A percentile compares a stretch with the other conserved stretches of the same genome.
Evolutionary conservation across 2,888 invertebrate genomes (phyloP).

Genomic region (Epirrhoe alternata): DNA sequence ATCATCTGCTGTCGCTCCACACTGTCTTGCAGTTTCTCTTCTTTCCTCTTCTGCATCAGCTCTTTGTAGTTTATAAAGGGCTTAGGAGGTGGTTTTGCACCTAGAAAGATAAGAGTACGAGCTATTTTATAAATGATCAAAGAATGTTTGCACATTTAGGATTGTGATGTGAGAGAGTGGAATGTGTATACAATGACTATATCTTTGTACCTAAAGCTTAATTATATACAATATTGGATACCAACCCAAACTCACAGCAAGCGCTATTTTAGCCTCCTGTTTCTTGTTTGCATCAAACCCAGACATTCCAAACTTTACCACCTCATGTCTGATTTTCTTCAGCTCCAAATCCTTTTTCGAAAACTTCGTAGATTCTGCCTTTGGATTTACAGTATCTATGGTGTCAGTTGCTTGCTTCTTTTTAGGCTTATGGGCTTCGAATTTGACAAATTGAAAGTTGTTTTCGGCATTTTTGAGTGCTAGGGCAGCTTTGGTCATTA

Average conservation of each 20-base stretch:
- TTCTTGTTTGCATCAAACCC: slow-evolving; percentile 90
- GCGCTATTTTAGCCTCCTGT: slow-evolving; percentile 90
- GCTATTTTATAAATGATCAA: slow-evolving; percentile 10
- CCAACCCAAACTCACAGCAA: slow-evolving; percentile 91
- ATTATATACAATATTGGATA: not conserved
- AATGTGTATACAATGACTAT: not conserved
- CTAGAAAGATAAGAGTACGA: slow-evolving; percentile 68
- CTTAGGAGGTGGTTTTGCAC: slow-evolving; percentile 91
- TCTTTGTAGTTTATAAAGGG: slow-evolving; percentile 90
- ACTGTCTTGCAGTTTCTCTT: slow-evolving; percentile 77
- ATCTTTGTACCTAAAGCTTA: not conserved
- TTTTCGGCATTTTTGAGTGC: slow-evolving; percentile 71
- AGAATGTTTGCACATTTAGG: no score
- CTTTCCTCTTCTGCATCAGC: slow-evolving; percentile 86
- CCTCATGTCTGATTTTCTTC: slow-evolving; percentile 91
- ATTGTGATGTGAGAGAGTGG: not conserved
- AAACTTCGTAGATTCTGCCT: slow-evolving; percentile 40
- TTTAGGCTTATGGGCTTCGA: slow-evolving; percentile 82
- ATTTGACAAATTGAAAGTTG: slow-evolving; percentile 79
- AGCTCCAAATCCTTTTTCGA: slow-evolving; percentile 87
- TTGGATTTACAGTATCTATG: slow-evolving; percentile 42
- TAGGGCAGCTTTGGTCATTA: slow-evolving; percentile 82
- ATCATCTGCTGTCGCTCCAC: slow-evolving; percentile 85
- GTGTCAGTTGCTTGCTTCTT: slow-evolving; percentile 55
- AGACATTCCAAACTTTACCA: slow-evolving; percentile 93